Evolutionary conservation across 2,888 invertebrate genomes (phyloP).

Genomic region (Heliconius charithonia): DNA sequence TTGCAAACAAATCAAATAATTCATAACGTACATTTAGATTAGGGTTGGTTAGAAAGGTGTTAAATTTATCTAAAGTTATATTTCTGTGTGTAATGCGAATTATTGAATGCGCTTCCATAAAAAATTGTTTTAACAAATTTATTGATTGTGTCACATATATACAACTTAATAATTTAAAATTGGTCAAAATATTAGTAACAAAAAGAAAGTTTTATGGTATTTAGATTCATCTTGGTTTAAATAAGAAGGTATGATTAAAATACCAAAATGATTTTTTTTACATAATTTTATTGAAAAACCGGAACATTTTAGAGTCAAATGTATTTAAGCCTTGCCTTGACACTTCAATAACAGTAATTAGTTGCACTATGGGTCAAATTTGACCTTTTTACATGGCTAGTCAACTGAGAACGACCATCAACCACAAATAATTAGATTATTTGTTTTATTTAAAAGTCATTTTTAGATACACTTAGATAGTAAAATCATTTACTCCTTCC

Average conservation of each 20-base stretch:
- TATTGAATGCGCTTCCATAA: background rate
- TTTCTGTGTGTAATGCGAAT: no score
- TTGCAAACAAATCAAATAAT: conserved; percentile 45
- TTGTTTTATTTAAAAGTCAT: background rate
- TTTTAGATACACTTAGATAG: no score
- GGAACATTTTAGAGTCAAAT: conserved; percentile 12
- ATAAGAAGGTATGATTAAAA: no score
- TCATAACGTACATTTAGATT: conserved; percentile 22
- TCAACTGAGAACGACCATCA: conserved; percentile 69
- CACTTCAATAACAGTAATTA: conserved; percentile 71
- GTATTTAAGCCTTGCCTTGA: conserved; percentile 61
- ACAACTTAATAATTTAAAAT: background rate
- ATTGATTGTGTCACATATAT: background rate
- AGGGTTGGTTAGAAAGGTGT: conserved; percentile 27
- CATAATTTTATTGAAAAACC: background rate
- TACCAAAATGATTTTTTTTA: no score
- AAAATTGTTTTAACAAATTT: background rate
- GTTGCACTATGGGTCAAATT: conserved; percentile 52
- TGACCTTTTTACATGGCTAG: conserved; percentile 75
- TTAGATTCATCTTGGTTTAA: no score
- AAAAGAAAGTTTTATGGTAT: no score
- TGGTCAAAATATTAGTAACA: no score
- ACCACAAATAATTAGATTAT: conserved; percentile 34
- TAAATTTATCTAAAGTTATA: background rate
- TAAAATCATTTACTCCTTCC: no score